These are phyloP conservation scores for Podiceps cristatus DNA, from an alignment of 2,113 vertebrate genomes.

Conservation along the genomic window DNA sequence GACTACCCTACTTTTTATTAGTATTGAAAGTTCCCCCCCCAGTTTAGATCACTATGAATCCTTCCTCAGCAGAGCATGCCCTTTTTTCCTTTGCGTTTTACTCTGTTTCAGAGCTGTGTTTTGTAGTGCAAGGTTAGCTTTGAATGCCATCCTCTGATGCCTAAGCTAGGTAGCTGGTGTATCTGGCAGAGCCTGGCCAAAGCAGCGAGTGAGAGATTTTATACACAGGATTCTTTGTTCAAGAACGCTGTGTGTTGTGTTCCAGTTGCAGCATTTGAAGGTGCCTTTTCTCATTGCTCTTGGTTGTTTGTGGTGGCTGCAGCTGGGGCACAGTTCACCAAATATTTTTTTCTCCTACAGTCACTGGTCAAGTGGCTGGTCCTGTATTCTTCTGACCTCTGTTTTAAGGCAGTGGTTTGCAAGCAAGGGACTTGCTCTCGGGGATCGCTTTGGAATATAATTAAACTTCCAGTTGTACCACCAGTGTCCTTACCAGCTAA, in stretches of 20 bases:
- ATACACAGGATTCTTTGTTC: background rate
- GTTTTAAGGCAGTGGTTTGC: background rate
- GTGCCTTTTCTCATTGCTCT: background rate
- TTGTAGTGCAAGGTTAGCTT: background rate
- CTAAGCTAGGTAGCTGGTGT: background rate
- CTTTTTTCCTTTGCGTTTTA: background rate
- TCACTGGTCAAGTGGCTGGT: background rate
- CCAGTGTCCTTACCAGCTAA: background rate
- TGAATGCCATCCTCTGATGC: too few species aligned
- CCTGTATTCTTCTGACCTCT: background rate
- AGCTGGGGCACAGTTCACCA: background rate
- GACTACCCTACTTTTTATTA: background rate
- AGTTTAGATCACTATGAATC: background rate
- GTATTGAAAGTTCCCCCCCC: background rate
- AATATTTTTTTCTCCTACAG: background rate
- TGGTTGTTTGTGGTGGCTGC: background rate
- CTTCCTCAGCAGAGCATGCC: background rate
- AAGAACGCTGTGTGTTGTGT: rapidly evolving
- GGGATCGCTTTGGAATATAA: background rate
- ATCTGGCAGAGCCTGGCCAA: background rate
- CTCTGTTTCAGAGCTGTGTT: background rate
- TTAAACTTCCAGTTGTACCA: background rate
- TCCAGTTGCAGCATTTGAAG: background rate
- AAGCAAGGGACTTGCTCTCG: background rate
- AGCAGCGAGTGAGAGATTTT: background rate